Conservation (phyloP, 1,140 invertebrate genomes). For the Drosophila busckii region DNA sequence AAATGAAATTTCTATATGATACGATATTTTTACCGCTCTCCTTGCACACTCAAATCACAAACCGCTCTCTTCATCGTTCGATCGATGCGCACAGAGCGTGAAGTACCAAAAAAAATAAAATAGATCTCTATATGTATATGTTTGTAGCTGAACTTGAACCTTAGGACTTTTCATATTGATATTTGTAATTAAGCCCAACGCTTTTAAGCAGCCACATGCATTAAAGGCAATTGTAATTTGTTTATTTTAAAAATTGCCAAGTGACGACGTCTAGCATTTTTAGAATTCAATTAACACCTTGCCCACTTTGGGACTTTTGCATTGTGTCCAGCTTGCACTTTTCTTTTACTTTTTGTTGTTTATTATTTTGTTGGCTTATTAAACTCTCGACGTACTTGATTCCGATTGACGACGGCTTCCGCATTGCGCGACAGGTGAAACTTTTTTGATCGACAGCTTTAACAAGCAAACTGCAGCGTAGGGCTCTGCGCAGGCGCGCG, state of each 20-base stretch:
- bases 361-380: background rate
- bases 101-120: background rate
- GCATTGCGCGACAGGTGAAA: conserved; percentile 37
- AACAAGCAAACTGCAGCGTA: conserved; percentile 20
- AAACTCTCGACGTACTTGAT: conserved; percentile 14
- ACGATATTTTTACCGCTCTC: conserved; percentile 43
- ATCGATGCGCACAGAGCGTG: no score
- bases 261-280: conserved; percentile 10
- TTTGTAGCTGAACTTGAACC: conserved; percentile 40
- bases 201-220: conserved; percentile 1
- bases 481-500: conserved; percentile 25
- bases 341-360: conserved; percentile 2
- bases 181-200: conserved; percentile 7
- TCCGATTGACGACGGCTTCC: conserved; percentile 23
- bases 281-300: conserved; percentile 29
- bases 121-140: no score
- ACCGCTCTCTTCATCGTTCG: no score
- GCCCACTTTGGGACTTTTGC: conserved; percentile 4
- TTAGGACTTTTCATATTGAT: conserved; percentile 20
- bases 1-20: conserved; percentile 66
- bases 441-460: conserved; percentile 15
- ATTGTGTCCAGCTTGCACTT: conserved; percentile 1
- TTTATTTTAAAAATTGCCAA: conserved; percentile 25
- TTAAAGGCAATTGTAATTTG: background rate
- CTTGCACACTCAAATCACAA: conserved; percentile 28